A percentile compares a stretch with the other conserved stretches of the same genome.
Conservation (phyloP, 2,888 invertebrate species). For the Rhorus exstirpatorius region DNA sequence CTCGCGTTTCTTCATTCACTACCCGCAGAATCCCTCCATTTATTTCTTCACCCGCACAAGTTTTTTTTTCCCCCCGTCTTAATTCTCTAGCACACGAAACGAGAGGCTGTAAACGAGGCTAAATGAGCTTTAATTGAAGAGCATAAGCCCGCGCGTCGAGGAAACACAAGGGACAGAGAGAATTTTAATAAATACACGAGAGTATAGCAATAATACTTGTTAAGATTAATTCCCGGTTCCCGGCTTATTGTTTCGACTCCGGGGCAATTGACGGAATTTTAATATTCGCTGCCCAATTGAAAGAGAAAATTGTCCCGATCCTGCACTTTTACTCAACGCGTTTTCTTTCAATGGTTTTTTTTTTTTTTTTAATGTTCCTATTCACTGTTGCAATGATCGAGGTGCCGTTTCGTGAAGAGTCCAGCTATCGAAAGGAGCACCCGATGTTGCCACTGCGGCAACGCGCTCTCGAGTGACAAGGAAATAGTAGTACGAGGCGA, state of each 20-base stretch:
- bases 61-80: constrained; percentile 14
- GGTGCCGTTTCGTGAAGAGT: not conserved
- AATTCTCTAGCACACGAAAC: constrained; percentile 8
- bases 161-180: constrained; percentile 13
- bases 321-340: constrained; percentile 26
- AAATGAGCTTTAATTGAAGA: constrained; percentile 73
- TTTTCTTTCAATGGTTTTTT: not conserved
- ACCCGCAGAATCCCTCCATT: constrained; percentile 48
- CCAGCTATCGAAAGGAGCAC: constrained; percentile 18
- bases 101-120: constrained; percentile 63
- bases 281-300: not conserved
- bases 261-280: not conserved
- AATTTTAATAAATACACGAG: constrained; percentile 29
- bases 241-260: constrained; percentile 10
- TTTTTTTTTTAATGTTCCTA: not conserved
- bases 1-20: constrained; percentile 18
- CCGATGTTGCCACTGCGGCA: constrained; percentile 82
- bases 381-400: not conserved
- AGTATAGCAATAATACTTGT: constrained; percentile 30
- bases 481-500: constrained; percentile 71
- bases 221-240: constrained; percentile 9
- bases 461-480: constrained; percentile 83
- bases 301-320: not conserved
- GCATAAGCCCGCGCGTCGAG: constrained; percentile 52
- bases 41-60: constrained; percentile 42